Evolutionary conservation across 2,888 invertebrate genomes (phyloP).

Genomic region (Eremobia ochroleuca): DNA sequence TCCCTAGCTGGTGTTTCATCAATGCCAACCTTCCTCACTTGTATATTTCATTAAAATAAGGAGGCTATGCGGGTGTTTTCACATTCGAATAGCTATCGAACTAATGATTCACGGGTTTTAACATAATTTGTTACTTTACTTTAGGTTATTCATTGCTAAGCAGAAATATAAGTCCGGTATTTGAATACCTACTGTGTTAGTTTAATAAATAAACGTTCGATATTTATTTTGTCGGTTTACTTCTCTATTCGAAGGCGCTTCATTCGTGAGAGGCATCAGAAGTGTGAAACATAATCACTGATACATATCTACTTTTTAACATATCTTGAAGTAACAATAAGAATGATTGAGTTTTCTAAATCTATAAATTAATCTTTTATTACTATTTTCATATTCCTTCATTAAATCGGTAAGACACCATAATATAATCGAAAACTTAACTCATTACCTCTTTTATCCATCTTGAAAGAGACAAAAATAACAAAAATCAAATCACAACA

Average conservation of each 20-base stretch:
- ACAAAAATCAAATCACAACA: slow-evolving; percentile 30
- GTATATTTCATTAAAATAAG: neutral
- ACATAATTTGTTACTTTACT: slow-evolving; percentile 23
- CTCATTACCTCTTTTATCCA: slow-evolving; percentile 17
- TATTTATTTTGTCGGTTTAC: slow-evolving; percentile 24
- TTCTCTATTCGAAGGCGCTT: neutral
- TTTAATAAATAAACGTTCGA: slow-evolving; percentile 15
- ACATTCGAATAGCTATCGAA: slow-evolving; percentile 34
- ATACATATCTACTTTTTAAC: neutral
- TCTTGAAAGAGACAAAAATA: neutral
- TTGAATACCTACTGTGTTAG: slow-evolving; percentile 13
- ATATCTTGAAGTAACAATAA: neutral
- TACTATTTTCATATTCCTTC: neutral
- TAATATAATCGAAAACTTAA: neutral
- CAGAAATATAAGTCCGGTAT: slow-evolving; percentile 13
- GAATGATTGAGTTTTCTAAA: slow-evolving; percentile 6
- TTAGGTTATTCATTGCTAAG: slow-evolving; percentile 43
- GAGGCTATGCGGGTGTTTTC: slow-evolving; percentile 53
- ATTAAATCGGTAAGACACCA: neutral
- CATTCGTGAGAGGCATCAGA: neutral
- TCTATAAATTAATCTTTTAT: neutral
- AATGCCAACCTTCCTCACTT: neutral
- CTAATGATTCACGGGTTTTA: slow-evolving; percentile 48
- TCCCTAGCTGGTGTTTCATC: neutral
- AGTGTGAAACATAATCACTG: neutral